Evolutionary conservation across 2,797 vertebrate species (phyloP).

Genomic region (Clamator glandarius): DNA sequence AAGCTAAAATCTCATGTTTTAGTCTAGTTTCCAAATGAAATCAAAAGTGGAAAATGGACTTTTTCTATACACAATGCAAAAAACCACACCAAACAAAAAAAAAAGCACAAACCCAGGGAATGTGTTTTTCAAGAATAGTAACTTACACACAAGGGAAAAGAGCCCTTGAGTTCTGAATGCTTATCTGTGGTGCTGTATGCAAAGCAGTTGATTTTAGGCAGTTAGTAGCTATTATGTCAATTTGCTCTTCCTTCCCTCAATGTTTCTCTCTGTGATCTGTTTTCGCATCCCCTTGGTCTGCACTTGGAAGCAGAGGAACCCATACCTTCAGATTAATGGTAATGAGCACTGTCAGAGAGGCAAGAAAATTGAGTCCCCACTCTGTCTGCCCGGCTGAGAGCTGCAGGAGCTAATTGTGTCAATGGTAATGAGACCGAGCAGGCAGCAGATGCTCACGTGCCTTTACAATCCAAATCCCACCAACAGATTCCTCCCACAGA

Average conservation of each 20-base stretch:
- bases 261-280: background rate
- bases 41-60: background rate
- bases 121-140: background rate
- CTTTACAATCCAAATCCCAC: conserved; percentile 90
- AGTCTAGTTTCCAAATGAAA: background rate
- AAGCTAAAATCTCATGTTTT: background rate
- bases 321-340: conserved; percentile 66
- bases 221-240: background rate
- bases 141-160: background rate
- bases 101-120: background rate
- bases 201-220: background rate
- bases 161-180: background rate
- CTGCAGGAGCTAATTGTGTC: conserved; percentile 87
- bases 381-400: conserved; percentile 74
- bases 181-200: background rate
- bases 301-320: conserved; percentile 45
- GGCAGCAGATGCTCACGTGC: conserved; percentile 96
- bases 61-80: background rate
- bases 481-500: conserved; percentile 84
- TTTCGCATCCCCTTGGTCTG: conserved; percentile 31
- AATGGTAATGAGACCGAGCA: conserved; percentile 88
- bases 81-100: too few relatives aligned
- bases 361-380: conserved; percentile 70
- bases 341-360: conserved; percentile 73
- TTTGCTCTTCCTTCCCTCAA: conserved; percentile 4